Conservation (phyloP, 1,140 invertebrate species). For the Heliconius hewitsoni region DNA sequence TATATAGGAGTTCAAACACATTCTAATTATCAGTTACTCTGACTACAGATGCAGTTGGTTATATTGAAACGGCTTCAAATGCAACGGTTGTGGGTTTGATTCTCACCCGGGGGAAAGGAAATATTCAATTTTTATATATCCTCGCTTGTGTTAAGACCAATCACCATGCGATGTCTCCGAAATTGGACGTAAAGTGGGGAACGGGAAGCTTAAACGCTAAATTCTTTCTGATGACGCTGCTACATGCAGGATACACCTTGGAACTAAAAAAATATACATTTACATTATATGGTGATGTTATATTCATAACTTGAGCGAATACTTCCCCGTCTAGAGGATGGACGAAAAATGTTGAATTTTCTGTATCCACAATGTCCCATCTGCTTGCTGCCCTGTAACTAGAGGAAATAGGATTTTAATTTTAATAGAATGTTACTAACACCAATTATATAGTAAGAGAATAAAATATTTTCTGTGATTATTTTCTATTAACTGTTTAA, state of each 20-base stretch:
- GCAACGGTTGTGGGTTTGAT: too few species aligned
- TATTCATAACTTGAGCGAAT: slow-evolving; percentile 86
- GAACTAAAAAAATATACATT: slow-evolving; percentile 49
- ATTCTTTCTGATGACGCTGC: not conserved
- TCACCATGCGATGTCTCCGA: not conserved
- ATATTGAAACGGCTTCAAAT: too few species aligned
- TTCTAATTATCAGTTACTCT: too few species aligned
- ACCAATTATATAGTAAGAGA: not conserved
- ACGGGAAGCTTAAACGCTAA: too few species aligned
- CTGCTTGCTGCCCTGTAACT: slow-evolving; percentile 82
- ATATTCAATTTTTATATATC: too few species aligned
- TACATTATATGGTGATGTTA: slow-evolving; percentile 84
- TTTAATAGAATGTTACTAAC: not conserved
- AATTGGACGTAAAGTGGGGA: too few species aligned
- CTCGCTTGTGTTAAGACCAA: too few species aligned
- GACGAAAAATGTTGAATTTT: slow-evolving; percentile 82
- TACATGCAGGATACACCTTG: not conserved
- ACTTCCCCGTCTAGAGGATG: slow-evolving; percentile 87
- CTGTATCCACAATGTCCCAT: slow-evolving; percentile 78
- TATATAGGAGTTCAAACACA: not conserved
- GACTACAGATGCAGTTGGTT: too few species aligned
- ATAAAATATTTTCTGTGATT: too few species aligned
- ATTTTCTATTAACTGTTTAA: too few species aligned
- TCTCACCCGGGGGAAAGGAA: too few species aligned
- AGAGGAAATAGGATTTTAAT: not conserved